A percentile compares a stretch with the other conserved stretches of the same genome.
phyloP scores from a whole-genome alignment of 2,113 vertebrate genomes.

The Camelus bactrianus region DNA sequence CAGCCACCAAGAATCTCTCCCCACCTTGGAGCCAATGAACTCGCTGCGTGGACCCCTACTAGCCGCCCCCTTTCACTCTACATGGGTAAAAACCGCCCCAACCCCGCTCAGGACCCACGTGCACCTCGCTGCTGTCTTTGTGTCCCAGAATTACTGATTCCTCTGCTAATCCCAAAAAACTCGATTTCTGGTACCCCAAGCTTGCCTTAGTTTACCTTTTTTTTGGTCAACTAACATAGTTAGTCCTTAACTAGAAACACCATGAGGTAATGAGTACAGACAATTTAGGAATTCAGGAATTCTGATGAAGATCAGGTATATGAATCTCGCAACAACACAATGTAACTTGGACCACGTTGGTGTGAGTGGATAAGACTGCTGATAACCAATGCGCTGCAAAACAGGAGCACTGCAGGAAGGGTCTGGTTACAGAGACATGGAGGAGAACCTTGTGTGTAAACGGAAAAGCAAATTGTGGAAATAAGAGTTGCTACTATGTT shows the following conservation, averaged over 20 bases:
- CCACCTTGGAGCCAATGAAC: background rate
- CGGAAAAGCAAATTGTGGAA: background rate
- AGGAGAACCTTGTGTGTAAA: background rate
- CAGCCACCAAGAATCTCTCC: background rate
- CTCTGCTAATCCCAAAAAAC: background rate
- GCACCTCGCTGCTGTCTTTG: fast-evolving
- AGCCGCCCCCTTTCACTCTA: background rate
- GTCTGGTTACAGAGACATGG: background rate
- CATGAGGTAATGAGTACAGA: background rate
- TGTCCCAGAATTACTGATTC: background rate
- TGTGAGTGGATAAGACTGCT: background rate
- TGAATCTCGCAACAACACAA: background rate
- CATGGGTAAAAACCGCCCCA: background rate
- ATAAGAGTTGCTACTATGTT: background rate
- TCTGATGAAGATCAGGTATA: background rate
- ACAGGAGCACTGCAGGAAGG: background rate
- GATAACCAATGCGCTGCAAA: background rate
- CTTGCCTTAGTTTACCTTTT: background rate
- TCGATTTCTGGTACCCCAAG: background rate
- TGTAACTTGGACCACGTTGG: background rate
- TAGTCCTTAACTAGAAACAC: background rate
- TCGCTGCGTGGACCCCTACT: background rate
- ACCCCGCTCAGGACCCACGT: background rate
- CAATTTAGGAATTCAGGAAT: background rate
- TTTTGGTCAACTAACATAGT: background rate